Evolutionary conservation across 2,888 invertebrate species (phyloP).

Genomic region (Thera britannica): DNA sequence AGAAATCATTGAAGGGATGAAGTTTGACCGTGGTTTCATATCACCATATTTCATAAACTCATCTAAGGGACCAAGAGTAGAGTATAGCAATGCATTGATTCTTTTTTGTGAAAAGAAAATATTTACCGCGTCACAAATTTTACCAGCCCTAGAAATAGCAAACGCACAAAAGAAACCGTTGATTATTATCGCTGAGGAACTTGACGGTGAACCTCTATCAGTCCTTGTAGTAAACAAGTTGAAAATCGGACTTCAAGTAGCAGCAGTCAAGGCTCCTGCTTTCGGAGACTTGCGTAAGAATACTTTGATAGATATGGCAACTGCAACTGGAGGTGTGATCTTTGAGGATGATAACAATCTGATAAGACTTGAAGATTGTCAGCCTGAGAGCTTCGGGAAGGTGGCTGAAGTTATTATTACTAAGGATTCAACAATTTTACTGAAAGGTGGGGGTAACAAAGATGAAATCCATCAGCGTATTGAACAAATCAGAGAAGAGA

Average conservation of each 20-base stretch:
- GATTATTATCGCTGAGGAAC: conserved; percentile 97
- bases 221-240: conserved; percentile 94
- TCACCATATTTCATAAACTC: conserved; percentile 99
- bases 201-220: conserved; percentile 96
- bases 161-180: conserved; percentile 95
- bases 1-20: conserved; percentile 98
- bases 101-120: conserved; percentile 99
- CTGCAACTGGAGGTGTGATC: conserved; percentile 95
- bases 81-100: conserved; percentile 97
- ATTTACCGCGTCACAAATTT: conserved; percentile 95
- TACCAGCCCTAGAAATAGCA: conserved; percentile 98
- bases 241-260: conserved; percentile 96
- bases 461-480: conserved; percentile 91
- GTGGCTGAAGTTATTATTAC: conserved; percentile 95
- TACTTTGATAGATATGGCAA: conserved; percentile 95
- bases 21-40: conserved; percentile 98
- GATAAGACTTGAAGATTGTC: conserved; percentile 94
- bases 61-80: conserved; percentile 97
- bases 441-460: conserved; percentile 89
- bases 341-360: conserved; percentile 97
- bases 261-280: conserved; percentile 97
- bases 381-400: conserved; percentile 90
- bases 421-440: conserved; percentile 93
- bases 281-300: conserved; percentile 97
- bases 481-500: conserved; percentile 92